Evolutionary conservation across 2,797 vertebrate species (phyloP), one percentile per base, ranked within the genome.

Genomic region (Molossus alvarezi): DNA sequence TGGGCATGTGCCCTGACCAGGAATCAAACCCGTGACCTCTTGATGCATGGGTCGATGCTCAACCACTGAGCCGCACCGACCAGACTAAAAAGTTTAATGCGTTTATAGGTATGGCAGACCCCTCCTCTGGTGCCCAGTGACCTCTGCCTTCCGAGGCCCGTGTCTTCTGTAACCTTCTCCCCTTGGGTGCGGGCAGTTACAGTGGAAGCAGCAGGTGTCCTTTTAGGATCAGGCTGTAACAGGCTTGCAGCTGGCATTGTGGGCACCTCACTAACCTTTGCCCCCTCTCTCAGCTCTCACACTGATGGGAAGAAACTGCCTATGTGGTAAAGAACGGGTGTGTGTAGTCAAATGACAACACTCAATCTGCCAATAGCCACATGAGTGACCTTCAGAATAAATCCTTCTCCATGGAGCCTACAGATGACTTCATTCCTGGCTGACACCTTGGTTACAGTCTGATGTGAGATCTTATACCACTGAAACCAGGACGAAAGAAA

Each of bases 331-430:
- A 79, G 1, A 33, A 81, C 3, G 45, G 14, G 29, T 12, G 10
- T 55, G 20, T 73, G 67, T 27, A 53, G 17, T 33, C 55, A 64
- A 77, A 3, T 1, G 13, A 88, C 23, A 33, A 71, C 5, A 14
- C 20, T 18, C 75, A 29, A 48, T 21, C 27, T 11, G 4, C 12
- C 29, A 62, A 72, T 1, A 62, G 6, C 3, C 11, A 41, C 0
- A 0, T 17, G 3, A 51, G 41, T 48, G 20, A 81, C 71, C 17
- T 58, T 53, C 23, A 25, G 73, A 53, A 13, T 69, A 1, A 1
- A 17, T 53, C 17, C 9, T 12, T 53, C 15, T n/a, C 18, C 17
- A 10, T 4, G 72, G 33, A 94, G 3, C 15, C 67, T 86, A 27
- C 9, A 3, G 3, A 9, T 33, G 21, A 25, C 5, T 81, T 1